phyloP scores from a whole-genome alignment of 2,888 invertebrate genomes.

The Pyrrhosoma nymphula region DNA sequence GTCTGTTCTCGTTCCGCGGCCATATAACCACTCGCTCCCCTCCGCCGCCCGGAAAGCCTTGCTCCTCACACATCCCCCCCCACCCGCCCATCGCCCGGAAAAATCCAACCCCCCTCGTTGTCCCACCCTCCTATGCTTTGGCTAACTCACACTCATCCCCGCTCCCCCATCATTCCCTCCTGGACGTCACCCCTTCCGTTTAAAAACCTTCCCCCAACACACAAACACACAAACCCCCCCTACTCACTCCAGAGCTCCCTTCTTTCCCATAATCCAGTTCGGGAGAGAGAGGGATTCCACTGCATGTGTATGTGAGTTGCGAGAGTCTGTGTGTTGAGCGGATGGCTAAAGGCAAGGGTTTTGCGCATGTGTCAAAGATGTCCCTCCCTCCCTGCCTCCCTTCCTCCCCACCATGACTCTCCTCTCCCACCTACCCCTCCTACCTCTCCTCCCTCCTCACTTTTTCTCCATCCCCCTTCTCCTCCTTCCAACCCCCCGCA shows the following conservation, averaged over 20 bases:
- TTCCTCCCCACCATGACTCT: neutral
- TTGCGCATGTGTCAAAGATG: constrained; percentile 57
- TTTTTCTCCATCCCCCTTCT: no score
- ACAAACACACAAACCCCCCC: neutral
- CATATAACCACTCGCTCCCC: neutral
- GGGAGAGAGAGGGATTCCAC: constrained; percentile 4
- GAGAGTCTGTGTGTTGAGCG: neutral
- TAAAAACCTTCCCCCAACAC: neutral
- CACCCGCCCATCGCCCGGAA: no score
- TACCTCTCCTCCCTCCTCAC: neutral
- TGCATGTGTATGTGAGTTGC: constrained; percentile 21
- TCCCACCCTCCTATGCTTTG: neutral
- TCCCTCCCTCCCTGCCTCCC: neutral
- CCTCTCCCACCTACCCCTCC: neutral
- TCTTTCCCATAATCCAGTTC: constrained; percentile 62
- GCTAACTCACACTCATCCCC: neutral
- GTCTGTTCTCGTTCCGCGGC: constrained; percentile 21
- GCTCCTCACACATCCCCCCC: neutral
- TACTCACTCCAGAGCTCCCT: neutral
- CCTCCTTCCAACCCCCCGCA: no score
- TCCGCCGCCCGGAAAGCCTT: neutral
- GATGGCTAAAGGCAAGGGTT: neutral
- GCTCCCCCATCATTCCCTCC: neutral
- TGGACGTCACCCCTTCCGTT: neutral
- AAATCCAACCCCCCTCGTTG: neutral